Evolutionary conservation across 2,113 vertebrate genomes (phyloP).

Genomic region (Mustelus asterias): DNA sequence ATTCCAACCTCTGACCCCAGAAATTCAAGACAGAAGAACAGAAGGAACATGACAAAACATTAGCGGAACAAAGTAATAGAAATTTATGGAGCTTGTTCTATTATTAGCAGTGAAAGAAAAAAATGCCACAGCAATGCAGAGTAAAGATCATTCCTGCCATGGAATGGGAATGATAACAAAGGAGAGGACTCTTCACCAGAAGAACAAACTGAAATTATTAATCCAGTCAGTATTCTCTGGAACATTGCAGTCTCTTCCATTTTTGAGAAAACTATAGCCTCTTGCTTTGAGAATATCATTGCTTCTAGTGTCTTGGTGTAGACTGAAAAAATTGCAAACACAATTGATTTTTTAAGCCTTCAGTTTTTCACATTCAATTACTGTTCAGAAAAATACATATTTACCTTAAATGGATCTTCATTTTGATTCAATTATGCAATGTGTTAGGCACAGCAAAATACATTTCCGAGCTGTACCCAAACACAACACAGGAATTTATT

Average conservation of each 20-base stretch:
- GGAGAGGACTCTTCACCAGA: constrained; percentile 71
- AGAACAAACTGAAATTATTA: constrained; percentile 71
- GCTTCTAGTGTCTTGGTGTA: neutral
- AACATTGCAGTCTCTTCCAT: neutral
- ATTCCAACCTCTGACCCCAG: neutral
- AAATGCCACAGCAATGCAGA: neutral
- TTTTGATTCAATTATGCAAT: constrained; percentile 8
- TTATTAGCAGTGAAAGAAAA: neutral
- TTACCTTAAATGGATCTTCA: neutral
- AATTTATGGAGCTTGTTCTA: neutral
- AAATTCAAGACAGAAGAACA: neutral
- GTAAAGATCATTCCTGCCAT: neutral
- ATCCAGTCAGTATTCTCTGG: constrained; percentile 38
- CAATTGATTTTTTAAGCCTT: neutral
- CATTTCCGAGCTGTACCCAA: neutral
- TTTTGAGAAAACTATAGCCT: neutral
- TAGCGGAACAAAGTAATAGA: neutral
- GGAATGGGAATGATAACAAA: neutral
- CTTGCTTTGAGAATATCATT: neutral
- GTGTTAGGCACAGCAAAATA: neutral
- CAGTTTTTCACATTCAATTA: neutral
- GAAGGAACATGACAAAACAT: neutral
- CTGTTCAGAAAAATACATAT: neutral
- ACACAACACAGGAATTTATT: neutral
- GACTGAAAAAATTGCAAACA: neutral